Evolutionary conservation across 2,113 vertebrate species (phyloP).

Genomic region (Phyllopteryx taeniolatus): DNA sequence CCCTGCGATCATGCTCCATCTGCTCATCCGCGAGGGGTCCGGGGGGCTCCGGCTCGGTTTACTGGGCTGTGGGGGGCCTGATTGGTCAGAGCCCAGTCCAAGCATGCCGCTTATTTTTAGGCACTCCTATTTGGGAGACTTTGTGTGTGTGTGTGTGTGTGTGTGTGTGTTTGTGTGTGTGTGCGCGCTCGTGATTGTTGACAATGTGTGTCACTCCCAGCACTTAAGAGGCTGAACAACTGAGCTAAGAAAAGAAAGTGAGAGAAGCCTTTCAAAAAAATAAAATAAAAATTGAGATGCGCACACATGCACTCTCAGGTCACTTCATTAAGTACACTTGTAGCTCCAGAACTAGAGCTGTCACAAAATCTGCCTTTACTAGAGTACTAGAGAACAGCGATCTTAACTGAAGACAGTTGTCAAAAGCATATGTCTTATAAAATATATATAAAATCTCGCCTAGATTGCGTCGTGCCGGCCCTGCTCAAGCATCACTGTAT

Average conservation of each 20-base stretch:
- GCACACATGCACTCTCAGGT: too few species aligned
- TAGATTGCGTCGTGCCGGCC: too few species aligned
- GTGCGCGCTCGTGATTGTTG: slow-evolving; percentile 47
- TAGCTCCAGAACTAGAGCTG: not conserved
- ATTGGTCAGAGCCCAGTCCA: slow-evolving; percentile 61
- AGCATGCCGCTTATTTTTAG: slow-evolving; percentile 77
- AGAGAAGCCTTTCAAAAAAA: slow-evolving; percentile 7
- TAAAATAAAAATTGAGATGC: not conserved
- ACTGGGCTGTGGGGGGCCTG: slow-evolving; percentile 28
- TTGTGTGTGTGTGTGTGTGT: slow-evolving; percentile 33
- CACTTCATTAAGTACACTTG: not conserved
- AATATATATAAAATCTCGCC: too few species aligned
- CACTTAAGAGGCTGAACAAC: slow-evolving; percentile 50
- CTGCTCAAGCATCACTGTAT: too few species aligned
- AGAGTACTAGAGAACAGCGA: too few species aligned
- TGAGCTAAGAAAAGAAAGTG: slow-evolving; percentile 61
- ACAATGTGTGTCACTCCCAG: slow-evolving; percentile 48
- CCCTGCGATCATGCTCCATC: slow-evolving; percentile 74
- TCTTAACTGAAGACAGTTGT: too few species aligned
- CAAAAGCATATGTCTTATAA: too few species aligned
- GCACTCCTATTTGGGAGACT: slow-evolving; percentile 59
- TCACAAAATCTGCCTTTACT: not conserved
- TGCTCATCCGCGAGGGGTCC: slow-evolving; percentile 61
- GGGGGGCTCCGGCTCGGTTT: slow-evolving; percentile 60
- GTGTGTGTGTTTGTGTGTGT: slow-evolving; percentile 24